Base-by-base conservation (phyloP, 2,888 invertebrate genomes). In the Campopleginae sp. region DNA sequence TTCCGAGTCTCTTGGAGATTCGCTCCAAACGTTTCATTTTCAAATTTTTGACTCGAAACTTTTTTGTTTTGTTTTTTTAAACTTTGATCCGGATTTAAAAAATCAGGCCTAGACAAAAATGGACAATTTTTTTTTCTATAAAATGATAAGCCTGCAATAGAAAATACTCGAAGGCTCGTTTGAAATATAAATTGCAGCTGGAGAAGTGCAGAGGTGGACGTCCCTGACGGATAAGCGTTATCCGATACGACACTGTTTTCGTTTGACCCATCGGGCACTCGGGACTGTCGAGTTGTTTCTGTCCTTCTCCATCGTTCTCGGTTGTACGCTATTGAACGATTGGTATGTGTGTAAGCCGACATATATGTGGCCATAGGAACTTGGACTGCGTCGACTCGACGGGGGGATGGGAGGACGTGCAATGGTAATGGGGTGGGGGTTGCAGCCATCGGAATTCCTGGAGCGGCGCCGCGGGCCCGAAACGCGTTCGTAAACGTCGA, bases 401-500 rank as follows among this genome's bases (percentile, higher is more conserved):
- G 82, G 71, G 77, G 82, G 76, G 79, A 86, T 72, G 70, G 70
- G 54, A 68, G 51, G 66, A 77, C 76, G 80, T 76, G 82, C 77
- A 70, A 82, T 72, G 72, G 75, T 54, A 68, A 68, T 23, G 54
- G 72, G 80, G 75, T 48, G 77, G 76, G 66, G 74, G 76, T 38
- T 74, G 70, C 84, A 80, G 87, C 81, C 87, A 88, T 88, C 88
- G 88, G 84, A 87, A 88, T 87, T 88, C 87, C 88, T 79, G 84
- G 82, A 87, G 87, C 88, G 85, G 84, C 85, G 86, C 77, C 80
- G 86, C 84, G 84, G 82, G 63, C 82, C 84, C 74, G 85, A 82
- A 87, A 86, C 82, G 87, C 84, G 85, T 80, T 87, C 86, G 86
- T 86, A 88, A 89, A 89, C 87, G 89, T 88, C 88, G 86, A 87